These are phyloP conservation scores for Neoarius graeffei DNA, from an alignment of 2,113 vertebrate genomes.

Conservation along the genomic window DNA sequence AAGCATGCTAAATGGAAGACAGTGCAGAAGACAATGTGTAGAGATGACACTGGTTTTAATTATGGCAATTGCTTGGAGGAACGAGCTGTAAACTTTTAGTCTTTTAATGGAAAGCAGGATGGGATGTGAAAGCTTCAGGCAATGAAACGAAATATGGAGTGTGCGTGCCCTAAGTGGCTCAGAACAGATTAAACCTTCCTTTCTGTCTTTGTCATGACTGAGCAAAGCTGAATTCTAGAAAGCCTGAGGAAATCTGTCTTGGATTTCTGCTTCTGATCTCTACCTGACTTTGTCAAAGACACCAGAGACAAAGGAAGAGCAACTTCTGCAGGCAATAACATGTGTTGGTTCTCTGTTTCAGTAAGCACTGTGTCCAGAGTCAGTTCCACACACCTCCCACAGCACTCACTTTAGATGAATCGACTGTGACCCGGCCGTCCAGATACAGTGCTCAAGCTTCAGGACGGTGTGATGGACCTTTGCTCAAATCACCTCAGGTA, in stretches of 20 bases:
- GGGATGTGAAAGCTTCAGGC: not conserved
- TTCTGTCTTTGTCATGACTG: not conserved
- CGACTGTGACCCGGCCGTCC: constrained; percentile 43
- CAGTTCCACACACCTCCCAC: constrained; percentile 71
- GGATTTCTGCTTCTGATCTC: too few relatives aligned
- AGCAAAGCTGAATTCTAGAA: not conserved
- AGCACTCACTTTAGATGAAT: constrained; percentile 74
- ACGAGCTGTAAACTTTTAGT: not conserved
- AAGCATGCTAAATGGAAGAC: not conserved
- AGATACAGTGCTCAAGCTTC: constrained; percentile 37
- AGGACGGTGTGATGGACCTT: constrained; percentile 64
- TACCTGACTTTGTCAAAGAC: not conserved
- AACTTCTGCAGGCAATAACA: not conserved
- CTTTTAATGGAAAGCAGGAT: not conserved
- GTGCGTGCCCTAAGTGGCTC: not conserved
- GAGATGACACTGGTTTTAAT: not conserved
- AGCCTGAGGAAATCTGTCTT: not conserved
- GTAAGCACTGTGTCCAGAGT: constrained; percentile 78
- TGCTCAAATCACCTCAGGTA: constrained; percentile 84
- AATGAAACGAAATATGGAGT: not conserved
- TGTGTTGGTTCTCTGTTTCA: constrained; percentile 55
- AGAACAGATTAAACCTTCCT: not conserved
- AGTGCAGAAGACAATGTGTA: not conserved
- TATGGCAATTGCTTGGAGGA: not conserved
- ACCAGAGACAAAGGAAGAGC: not conserved